These are phyloP conservation scores for Lottia scabra DNA, from an alignment of 2,888 invertebrate genomes.

Conservation along the genomic window DNA sequence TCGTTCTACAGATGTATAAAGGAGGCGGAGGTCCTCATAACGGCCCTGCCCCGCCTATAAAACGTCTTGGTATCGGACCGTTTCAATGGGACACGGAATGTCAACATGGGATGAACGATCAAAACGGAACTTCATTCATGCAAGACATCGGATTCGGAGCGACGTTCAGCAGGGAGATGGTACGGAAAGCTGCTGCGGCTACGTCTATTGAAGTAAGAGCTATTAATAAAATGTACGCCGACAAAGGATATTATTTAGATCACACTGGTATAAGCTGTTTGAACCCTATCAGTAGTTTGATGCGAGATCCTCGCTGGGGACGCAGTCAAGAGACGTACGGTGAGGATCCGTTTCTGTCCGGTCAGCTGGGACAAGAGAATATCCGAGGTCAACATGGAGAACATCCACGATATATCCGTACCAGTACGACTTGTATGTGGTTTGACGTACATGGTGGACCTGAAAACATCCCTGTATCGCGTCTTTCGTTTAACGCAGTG, in stretches of 20 bases:
- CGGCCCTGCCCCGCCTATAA: background rate
- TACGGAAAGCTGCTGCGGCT: conserved; percentile 20
- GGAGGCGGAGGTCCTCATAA: conserved; percentile 29
- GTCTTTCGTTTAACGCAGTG: conserved; percentile 57
- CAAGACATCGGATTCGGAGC: background rate
- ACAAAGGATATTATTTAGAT: background rate
- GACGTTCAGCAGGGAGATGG: conserved; percentile 36
- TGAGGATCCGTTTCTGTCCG: conserved; percentile 61
- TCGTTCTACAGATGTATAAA: conserved; percentile 44
- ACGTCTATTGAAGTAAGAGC: background rate
- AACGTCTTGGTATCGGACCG: background rate
- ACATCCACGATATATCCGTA: conserved; percentile 51
- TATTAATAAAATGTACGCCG: background rate
- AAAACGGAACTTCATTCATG: background rate
- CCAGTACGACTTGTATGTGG: conserved; percentile 65
- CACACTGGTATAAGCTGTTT: background rate
- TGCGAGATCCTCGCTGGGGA: conserved; percentile 63
- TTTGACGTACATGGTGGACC: conserved; percentile 64
- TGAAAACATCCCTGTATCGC: conserved; percentile 56
- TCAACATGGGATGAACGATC: background rate
- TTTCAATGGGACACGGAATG: background rate
- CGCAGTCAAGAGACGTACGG: conserved; percentile 66
- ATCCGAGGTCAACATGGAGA: conserved; percentile 60
- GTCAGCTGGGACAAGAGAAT: conserved; percentile 45
- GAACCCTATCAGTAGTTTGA: conserved; percentile 54